Base-by-base conservation (phyloP, 2,113 vertebrate species). In the Ophthalmolycus amberensis region DNA sequence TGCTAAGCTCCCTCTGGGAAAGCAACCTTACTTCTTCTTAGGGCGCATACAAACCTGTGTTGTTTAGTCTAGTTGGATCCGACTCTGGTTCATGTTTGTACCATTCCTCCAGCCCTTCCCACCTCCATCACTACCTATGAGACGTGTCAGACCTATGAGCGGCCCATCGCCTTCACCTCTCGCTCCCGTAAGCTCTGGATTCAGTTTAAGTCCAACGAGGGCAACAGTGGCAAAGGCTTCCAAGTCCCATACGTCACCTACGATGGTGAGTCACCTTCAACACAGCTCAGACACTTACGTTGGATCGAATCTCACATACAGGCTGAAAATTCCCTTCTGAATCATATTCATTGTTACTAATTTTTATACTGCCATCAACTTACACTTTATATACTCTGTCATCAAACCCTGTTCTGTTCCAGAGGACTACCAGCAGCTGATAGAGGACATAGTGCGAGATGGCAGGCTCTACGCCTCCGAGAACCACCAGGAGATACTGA, bases 381-480 rank as follows among this genome's bases (percentile, higher is more conserved):
- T 27, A 34, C 18, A 44, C 16, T 37, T 22, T 59, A 6, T 56
- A 6, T n/a, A 38, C 29, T 46, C 9, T 2, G 3, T 27, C 11
- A 27, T 37, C 27, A 18, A 11, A 67, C 40, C 37, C 4, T 64
- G 16, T 37, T 90, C 27, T 72, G 22, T 90, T 93, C 6, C 92
- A 98, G 97, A 98, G 96, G 97, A 98, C 91, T 98, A 98, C 91
- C 97, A 98, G 91, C 97, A 98, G 75, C 89, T 98, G 64, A 98
- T 98, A 90, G 97, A 98, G 88, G 97, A 98, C 65, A 98, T 98
- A 38, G 97, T 98, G 63, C 93, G 97, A 8, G 97, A 98, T 0
- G 97, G 97, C 5, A 92, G 97, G 56, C 94, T 98, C 71, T 98
- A 98, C 0, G 97, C 97, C 84, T 98, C 97, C 0, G 97, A 98